These are phyloP conservation scores for Galeopsomyia nigrocyanea DNA, from an alignment of 2,888 invertebrate genomes.

Conservation along the genomic window DNA sequence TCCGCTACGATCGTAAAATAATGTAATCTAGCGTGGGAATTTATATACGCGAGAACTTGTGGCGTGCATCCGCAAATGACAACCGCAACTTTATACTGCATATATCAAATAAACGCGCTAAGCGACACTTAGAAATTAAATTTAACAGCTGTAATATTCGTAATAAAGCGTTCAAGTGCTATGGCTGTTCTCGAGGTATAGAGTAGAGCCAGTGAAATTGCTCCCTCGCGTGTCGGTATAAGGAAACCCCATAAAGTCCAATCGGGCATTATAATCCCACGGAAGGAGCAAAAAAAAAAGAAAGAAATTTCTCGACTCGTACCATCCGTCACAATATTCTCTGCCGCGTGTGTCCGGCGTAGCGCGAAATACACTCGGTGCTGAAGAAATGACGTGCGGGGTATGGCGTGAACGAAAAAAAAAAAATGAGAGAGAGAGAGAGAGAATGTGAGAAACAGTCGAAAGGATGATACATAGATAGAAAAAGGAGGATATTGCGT, in stretches of 20 bases:
- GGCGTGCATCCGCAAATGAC: conserved; percentile 8
- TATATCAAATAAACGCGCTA: conserved; percentile 18
- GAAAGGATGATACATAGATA: background rate
- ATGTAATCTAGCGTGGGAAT: conserved; percentile 29
- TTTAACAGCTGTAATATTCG: conserved; percentile 41
- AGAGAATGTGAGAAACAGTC: background rate
- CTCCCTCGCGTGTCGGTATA: conserved; percentile 39
- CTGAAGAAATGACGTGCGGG: conserved; percentile 1
- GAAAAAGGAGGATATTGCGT: background rate
- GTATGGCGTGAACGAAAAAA: background rate
- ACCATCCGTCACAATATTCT: conserved; percentile 40
- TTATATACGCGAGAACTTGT: conserved; percentile 11
- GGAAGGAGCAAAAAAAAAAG: background rate
- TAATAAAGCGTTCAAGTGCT: conserved; percentile 22
- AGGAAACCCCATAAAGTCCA: conserved; percentile 41
- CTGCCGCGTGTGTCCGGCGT: conserved; percentile 4
- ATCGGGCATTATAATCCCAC: conserved; percentile 28
- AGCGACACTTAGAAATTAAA: conserved; percentile 30
- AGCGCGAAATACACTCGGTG: conserved; percentile 22
- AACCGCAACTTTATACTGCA: background rate
- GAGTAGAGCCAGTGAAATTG: conserved; percentile 7
- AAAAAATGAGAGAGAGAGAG: background rate
- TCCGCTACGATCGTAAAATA: conserved; percentile 18
- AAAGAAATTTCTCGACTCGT: conserved; percentile 27
- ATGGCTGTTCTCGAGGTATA: background rate